Evolutionary conservation across 2,113 vertebrate species (phyloP), one percentile per base, ranked within the genome.

Genomic region (Opisthocomus hoazin): DNA sequence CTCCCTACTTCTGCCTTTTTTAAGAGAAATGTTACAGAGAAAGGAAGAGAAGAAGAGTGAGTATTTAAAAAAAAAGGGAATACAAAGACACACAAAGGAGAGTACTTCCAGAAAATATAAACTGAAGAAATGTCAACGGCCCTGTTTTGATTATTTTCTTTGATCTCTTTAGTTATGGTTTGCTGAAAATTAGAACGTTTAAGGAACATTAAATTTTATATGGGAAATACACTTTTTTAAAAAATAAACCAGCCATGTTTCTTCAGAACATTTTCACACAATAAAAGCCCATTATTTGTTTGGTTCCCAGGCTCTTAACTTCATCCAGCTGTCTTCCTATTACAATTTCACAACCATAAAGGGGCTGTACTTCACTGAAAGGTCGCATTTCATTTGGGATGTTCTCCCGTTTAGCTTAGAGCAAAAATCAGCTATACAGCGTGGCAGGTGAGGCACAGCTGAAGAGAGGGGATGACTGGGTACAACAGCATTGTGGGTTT

Each of bases 231-330:
- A 7, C 21, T 16, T 64, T 60, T 8, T n/a, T 2, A 10, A 54
- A 51, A 58, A 37, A 22, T 1, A 26, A 63, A 32, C 4, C 1
- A 77, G 1, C 1, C 6, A 61, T 2, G 1, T 48, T 83, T 46
- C 32, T 89, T 84, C 13, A 80, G 63, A 70, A 39, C 1, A 20
- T 41, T 68, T n/a, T 16, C 22, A 26, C 5, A 51, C 3, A 13
- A 4, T 15, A 36, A 12, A 45, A 24, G 8, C 0, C 32, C 5
- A 7, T 43, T 43, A 4, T 19, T 58, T 64, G 24, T 29, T 43
- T 63, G 36, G 8, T 34, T 6, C 3, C 8, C 2, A 0, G 3
- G 4, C 8, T 73, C 23, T 73, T 34, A 56, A 56, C 0, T 1
- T 51, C 4, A 15, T 73, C 17, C 15, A 46, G 0, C 9, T 43